Percentiles rank a stretch among this genome's conserved stretches.
These are phyloP conservation scores for Struthio camelus DNA, from an alignment of 2,113 vertebrate genomes.

Conservation along the genomic window DNA sequence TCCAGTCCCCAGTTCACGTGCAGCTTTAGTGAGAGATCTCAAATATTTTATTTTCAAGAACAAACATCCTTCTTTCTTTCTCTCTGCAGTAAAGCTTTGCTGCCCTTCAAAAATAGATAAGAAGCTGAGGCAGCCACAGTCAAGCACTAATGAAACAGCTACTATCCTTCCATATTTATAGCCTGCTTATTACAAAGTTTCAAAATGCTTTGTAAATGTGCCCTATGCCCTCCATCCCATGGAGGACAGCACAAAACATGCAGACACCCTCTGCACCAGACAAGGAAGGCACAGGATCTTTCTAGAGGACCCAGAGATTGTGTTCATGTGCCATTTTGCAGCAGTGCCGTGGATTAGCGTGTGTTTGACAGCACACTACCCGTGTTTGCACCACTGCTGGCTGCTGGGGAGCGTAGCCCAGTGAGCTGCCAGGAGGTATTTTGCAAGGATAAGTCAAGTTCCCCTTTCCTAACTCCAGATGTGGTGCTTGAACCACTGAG, in stretches of 20 bases:
- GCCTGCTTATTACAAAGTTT: neutral
- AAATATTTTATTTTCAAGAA: neutral
- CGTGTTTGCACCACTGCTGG: rapidly evolving
- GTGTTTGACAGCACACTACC: neutral
- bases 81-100: neutral
- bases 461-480: rapidly evolving
- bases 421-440: neutral
- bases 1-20: neutral
- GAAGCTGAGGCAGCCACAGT: neutral
- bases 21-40: neutral
- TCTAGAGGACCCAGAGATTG: neutral
- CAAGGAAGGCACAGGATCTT: neutral
- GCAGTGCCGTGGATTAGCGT: neutral
- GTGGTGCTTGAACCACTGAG: neutral
- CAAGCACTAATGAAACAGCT: neutral
- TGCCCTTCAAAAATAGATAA: neutral
- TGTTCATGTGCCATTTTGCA: neutral
- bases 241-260: neutral
- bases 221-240: neutral
- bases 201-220: neutral
- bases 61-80: neutral
- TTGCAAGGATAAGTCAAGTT: neutral
- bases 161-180: neutral
- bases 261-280: rapidly evolving
- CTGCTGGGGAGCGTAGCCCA: neutral